Conservation (phyloP, 1,140 invertebrate genomes). For the Penaeus japonicus region DNA sequence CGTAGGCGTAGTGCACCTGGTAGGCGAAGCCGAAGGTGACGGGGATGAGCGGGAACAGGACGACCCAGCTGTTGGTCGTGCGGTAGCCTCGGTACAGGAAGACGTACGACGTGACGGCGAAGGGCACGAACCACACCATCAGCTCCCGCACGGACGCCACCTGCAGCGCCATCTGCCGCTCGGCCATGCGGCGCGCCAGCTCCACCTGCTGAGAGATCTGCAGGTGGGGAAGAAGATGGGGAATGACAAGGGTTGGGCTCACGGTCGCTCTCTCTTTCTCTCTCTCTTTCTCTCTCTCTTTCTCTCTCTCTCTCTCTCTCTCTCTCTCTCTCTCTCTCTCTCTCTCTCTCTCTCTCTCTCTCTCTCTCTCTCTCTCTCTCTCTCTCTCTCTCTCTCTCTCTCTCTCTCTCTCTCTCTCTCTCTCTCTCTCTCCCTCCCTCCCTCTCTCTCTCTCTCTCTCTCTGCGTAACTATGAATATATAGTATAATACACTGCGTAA, state of each 20-base stretch:
- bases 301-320: too few relatives aligned
- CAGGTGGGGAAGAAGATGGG: background rate
- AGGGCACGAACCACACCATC: constrained; percentile 33
- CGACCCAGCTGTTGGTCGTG: constrained; percentile 38
- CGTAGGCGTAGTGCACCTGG: constrained; percentile 21
- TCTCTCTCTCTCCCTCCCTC: too few relatives aligned
- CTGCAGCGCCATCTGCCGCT: constrained; percentile 38
- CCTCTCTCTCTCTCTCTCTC: too few relatives aligned
- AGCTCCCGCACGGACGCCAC: constrained; percentile 22
- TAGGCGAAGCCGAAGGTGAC: constrained; percentile 24
- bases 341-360: too few relatives aligned
- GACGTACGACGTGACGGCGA: constrained; percentile 3
- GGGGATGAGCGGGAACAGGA: constrained; percentile 39
- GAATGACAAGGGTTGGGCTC: background rate
- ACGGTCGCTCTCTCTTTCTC: too few relatives aligned
- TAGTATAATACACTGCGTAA: too few relatives aligned
- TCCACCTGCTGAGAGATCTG: constrained; percentile 16
- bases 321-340: too few relatives aligned
- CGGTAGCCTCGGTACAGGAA: constrained; percentile 26
- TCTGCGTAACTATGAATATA: too few relatives aligned
- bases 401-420: too few relatives aligned
- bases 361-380: too few relatives aligned
- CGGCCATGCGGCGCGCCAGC: constrained; percentile 24
- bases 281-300: too few relatives aligned
- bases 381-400: too few relatives aligned